A percentile compares a stretch with the other conserved stretches of the same genome.
These are phyloP conservation scores for Omphaloscelis lunosa DNA, from an alignment of 2,888 invertebrate species.

Conservation along the genomic window DNA sequence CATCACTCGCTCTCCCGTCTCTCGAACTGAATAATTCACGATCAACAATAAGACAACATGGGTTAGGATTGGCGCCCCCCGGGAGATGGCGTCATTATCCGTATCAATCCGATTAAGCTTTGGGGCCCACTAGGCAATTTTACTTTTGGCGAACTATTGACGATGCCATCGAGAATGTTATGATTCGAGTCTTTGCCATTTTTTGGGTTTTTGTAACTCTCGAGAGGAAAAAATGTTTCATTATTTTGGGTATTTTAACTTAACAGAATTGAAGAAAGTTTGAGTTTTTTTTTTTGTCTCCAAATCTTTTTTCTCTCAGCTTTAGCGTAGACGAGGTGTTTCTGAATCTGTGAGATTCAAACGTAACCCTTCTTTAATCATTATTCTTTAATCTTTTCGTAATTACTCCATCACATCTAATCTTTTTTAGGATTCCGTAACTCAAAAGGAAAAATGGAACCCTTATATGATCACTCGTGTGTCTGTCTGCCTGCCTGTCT, in stretches of 20 bases:
- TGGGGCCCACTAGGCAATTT: slow-evolving; percentile 58
- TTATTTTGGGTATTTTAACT: background rate
- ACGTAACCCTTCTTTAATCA: too few species aligned
- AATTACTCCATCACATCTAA: too few species aligned
- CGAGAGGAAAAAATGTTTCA: too few species aligned
- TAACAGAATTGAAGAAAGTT: too few species aligned
- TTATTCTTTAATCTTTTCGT: background rate
- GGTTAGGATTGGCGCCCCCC: slow-evolving; percentile 24
- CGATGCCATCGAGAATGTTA: slow-evolving; percentile 41
- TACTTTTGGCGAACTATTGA: slow-evolving; percentile 53
- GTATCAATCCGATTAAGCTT: slow-evolving; percentile 61
- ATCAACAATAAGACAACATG: slow-evolving; percentile 56
- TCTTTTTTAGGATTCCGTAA: too few species aligned
- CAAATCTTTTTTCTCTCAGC: background rate
- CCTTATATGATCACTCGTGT: too few species aligned
- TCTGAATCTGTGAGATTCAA: background rate
- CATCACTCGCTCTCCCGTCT: slow-evolving; percentile 4
- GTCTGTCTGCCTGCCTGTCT: too few species aligned
- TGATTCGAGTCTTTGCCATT: slow-evolving; percentile 31
- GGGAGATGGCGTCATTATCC: slow-evolving; percentile 57
- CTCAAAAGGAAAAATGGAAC: too few species aligned
- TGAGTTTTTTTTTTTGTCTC: too few species aligned
- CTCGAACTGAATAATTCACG: slow-evolving; percentile 55
- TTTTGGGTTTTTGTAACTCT: background rate
- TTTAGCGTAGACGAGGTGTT: background rate